Evolutionary conservation across 2,888 invertebrate genomes (phyloP).

Genomic region (Oligia strigilis): DNA sequence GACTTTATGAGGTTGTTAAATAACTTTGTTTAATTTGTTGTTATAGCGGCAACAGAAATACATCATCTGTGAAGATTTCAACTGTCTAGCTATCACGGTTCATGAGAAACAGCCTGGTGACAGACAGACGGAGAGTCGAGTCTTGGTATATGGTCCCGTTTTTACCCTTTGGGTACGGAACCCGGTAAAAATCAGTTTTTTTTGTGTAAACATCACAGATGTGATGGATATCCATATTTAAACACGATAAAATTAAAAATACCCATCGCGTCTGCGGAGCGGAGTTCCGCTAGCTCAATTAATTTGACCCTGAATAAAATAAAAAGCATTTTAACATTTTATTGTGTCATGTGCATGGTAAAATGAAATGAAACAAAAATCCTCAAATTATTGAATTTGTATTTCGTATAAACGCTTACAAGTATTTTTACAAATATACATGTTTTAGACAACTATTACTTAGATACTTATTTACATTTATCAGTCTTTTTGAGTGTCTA

Average conservation of each 20-base stretch:
- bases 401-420: constrained; percentile 65
- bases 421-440: constrained; percentile 64
- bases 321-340: no score
- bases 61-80: no score
- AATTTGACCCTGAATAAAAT: neutral
- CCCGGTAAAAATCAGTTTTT: no score
- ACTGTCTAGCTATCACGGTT: no score
- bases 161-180: no score
- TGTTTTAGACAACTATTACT: constrained; percentile 50
- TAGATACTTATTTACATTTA: constrained; percentile 62
- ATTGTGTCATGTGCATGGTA: neutral
- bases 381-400: constrained; percentile 52
- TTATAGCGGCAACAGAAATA: no score
- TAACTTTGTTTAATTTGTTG: no score
- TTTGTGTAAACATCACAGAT: neutral
- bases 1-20: no score
- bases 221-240: neutral
- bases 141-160: no score
- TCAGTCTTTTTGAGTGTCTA: constrained; percentile 68
- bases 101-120: no score
- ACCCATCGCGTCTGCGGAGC: neutral
- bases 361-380: constrained; percentile 36
- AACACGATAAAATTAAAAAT: neutral
- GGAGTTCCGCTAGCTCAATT: neutral
- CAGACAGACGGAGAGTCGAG: no score